A percentile compares a stretch with the other conserved stretches of the same genome.
Conservation (phyloP, 2,113 vertebrate genomes). For the Indicator maculatus region DNA sequence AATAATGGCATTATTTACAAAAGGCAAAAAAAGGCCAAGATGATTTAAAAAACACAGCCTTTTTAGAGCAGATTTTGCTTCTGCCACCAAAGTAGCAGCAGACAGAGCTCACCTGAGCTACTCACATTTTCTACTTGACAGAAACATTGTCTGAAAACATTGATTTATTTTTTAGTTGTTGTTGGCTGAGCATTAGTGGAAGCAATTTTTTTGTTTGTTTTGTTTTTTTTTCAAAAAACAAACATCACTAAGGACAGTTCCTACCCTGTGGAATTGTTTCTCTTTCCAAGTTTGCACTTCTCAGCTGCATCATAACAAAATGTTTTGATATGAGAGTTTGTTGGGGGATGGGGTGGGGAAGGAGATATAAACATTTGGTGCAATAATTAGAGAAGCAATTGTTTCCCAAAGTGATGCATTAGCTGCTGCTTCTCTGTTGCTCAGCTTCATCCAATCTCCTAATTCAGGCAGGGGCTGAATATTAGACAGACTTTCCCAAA, state of each 20-base stretch:
- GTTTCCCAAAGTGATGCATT: neutral
- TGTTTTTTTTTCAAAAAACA: neutral
- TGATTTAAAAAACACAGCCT: neutral
- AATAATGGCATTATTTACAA: neutral
- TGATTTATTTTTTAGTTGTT: neutral
- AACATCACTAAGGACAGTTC: neutral
- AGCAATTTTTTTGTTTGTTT: neutral
- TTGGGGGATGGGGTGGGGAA: neutral
- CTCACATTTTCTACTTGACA: neutral
- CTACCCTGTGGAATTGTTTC: neutral
- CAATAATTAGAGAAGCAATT: neutral
- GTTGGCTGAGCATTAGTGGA: neutral
- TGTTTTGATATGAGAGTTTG: neutral
- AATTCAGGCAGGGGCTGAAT: neutral
- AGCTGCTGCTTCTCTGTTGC: neutral
- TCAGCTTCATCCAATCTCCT: neutral
- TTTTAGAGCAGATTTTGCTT: conserved; percentile 1
- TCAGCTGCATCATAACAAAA: neutral
- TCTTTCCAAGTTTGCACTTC: neutral
- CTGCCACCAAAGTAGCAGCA: neutral
- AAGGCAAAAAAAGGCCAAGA: neutral
- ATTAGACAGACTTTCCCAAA: neutral
- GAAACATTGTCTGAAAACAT: neutral
- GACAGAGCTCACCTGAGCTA: neutral
- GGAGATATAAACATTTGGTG: neutral